A percentile compares a stretch with the other conserved stretches of the same genome.
These are phyloP conservation scores for Brenthis hecate DNA, from an alignment of 2,888 invertebrate species.

Conservation along the genomic window DNA sequence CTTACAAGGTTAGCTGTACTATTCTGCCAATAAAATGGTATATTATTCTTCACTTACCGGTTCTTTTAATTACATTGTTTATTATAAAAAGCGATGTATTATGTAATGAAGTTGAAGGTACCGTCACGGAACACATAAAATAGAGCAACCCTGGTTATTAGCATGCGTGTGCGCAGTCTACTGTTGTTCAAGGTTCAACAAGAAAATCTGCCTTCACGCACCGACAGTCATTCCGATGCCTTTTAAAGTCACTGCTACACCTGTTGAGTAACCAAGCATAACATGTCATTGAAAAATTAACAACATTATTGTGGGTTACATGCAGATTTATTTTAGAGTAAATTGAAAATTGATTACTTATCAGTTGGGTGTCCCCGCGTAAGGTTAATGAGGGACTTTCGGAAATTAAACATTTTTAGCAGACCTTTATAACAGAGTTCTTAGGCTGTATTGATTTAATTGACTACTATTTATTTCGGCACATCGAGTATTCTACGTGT, in stretches of 20 bases:
- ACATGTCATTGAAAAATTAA: not conserved
- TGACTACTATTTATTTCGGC: too few species aligned
- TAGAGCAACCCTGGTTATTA: constrained; percentile 31
- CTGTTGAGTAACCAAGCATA: constrained; percentile 27
- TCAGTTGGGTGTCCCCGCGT: too few species aligned
- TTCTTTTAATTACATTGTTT: not conserved
- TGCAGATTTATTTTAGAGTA: too few species aligned
- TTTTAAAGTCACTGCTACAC: constrained; percentile 29
- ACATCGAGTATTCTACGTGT: too few species aligned
- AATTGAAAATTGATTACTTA: too few species aligned
- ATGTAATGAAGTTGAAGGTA: constrained; percentile 20
- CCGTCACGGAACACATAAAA: constrained; percentile 10
- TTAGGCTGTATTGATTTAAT: too few species aligned
- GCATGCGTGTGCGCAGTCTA: constrained; percentile 40
- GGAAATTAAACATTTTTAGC: too few species aligned
- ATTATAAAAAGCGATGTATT: not conserved
- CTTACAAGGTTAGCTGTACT: too few species aligned
- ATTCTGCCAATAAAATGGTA: too few species aligned
- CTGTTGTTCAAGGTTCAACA: constrained; percentile 41
- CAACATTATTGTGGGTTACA: not conserved
- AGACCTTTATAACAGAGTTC: too few species aligned
- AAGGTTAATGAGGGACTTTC: not conserved
- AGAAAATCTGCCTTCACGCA: constrained; percentile 43
- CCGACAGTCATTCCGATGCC: constrained; percentile 38
- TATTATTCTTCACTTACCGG: not conserved